Conservation (phyloP, 2,797 vertebrate genomes). For the Sebastes cheni region DNA sequence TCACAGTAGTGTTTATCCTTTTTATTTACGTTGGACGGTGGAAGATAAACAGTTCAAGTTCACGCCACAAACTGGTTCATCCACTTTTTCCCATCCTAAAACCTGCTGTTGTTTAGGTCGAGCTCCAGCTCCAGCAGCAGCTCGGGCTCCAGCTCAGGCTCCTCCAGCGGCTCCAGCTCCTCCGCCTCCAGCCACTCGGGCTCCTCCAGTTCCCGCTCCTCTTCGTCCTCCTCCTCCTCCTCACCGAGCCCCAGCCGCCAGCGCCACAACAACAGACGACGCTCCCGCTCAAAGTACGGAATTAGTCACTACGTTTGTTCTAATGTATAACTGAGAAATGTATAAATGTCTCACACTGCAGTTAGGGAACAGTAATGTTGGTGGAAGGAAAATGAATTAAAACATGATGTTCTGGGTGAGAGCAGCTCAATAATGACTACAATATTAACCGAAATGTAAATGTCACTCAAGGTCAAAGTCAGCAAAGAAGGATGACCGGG, state of each 20-base stretch:
- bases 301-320: not conserved
- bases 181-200: constrained; percentile 91
- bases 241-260: constrained; percentile 90
- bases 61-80: not conserved
- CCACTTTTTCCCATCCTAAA: too few relatives aligned
- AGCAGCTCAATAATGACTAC: not conserved
- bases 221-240: constrained; percentile 90
- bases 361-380: not conserved
- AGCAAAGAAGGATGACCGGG: constrained; percentile 91
- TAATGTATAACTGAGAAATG: not conserved
- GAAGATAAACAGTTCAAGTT: not conserved
- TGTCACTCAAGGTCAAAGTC: constrained; percentile 85
- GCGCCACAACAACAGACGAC: constrained; percentile 90
- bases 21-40: not conserved
- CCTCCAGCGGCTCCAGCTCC: constrained; percentile 92
- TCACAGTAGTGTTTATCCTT: not conserved
- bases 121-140: constrained; percentile 93
- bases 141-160: constrained; percentile 91
- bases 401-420: not conserved
- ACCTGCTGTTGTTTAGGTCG: constrained; percentile 52
- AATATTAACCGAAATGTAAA: not conserved
- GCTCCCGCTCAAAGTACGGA: constrained; percentile 90
- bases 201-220: constrained; percentile 92
- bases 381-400: not conserved
- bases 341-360: not conserved